Evolutionary conservation across 2,888 invertebrate genomes (phyloP).

Genomic region (Chydorus sphaericus): DNA sequence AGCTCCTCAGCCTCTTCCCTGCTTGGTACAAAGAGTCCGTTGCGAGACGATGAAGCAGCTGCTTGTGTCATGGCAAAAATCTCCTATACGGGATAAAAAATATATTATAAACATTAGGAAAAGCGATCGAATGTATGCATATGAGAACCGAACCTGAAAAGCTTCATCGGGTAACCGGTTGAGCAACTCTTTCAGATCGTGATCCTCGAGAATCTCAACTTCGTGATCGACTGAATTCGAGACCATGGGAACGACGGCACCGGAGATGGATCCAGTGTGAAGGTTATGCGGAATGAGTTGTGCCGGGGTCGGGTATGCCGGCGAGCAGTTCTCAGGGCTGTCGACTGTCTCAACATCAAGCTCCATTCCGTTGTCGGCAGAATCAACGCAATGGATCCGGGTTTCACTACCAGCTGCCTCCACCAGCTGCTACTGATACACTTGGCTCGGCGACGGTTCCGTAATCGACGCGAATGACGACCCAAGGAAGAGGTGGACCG

Average conservation of each 20-base stretch:
- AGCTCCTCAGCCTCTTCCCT: conserved; percentile 75
- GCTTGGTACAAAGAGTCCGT: conserved; percentile 25
- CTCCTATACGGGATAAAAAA: not conserved
- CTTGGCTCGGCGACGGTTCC: conserved; percentile 8
- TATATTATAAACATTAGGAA: not conserved
- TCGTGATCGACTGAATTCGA: not conserved
- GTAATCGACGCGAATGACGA: conserved; percentile 7
- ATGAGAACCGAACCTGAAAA: conserved; percentile 46
- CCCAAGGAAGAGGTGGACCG: not conserved
- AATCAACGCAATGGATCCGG: conserved; percentile 5
- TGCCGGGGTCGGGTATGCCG: conserved; percentile 12
- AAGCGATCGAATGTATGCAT: not conserved
- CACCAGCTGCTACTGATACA: not conserved
- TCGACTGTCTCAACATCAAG: conserved; percentile 14
- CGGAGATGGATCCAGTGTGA: not conserved
- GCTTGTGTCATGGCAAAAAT: conserved; percentile 9
- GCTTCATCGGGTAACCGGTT: conserved; percentile 65
- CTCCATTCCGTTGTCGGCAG: conserved; percentile 11
- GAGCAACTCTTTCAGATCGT: conserved; percentile 58
- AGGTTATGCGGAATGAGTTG: conserved; percentile 5
- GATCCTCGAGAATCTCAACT: conserved; percentile 44
- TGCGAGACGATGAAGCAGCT: conserved; percentile 3
- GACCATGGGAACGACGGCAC: not conserved
- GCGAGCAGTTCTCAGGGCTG: conserved; percentile 13
- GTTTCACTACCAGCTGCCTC: not conserved